phyloP scores from a whole-genome alignment of 1,140 invertebrate species.

The Sycobia sp. region DNA sequence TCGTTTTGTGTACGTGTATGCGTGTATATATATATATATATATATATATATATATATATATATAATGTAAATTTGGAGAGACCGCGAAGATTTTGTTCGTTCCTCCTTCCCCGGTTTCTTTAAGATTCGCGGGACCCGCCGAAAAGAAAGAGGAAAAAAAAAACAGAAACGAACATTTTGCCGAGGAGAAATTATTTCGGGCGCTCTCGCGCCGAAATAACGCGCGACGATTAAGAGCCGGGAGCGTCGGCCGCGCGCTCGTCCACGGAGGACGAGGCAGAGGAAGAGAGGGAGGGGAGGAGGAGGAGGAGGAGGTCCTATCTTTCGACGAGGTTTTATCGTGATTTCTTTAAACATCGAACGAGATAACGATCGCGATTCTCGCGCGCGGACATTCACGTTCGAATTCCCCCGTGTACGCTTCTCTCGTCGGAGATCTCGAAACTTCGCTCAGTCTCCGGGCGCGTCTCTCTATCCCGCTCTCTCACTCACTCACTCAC shows the following conservation, averaged over 20 bases:
- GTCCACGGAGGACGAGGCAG: too few relatives aligned
- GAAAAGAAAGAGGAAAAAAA: too few relatives aligned
- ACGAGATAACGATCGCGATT: slow-evolving; percentile 31
- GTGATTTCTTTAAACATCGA: slow-evolving; percentile 30
- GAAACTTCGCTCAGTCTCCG: neutral
- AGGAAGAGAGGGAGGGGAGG: neutral
- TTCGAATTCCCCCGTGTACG: slow-evolving; percentile 22
- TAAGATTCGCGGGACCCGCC: neutral
- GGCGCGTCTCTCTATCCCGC: neutral
- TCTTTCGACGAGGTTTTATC: slow-evolving; percentile 23
- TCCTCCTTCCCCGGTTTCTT: neutral
- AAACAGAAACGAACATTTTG: too few relatives aligned
- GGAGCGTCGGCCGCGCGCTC: neutral
- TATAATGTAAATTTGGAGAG: neutral
- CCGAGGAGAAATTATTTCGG: neutral
- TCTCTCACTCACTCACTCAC: neutral
- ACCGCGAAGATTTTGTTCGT: slow-evolving; percentile 7
- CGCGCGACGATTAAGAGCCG: neutral
- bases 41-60: too few relatives aligned
- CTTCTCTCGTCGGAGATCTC: slow-evolving; percentile 3
- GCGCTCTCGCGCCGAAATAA: too few relatives aligned
- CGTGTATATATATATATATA: too few relatives aligned
- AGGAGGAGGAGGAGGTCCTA: neutral
- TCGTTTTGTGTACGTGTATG: too few relatives aligned
- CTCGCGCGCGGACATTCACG: slow-evolving; percentile 26